Evolutionary conservation across 2,888 invertebrate genomes (phyloP).

Genomic region (Bedellia somnulentella): DNA sequence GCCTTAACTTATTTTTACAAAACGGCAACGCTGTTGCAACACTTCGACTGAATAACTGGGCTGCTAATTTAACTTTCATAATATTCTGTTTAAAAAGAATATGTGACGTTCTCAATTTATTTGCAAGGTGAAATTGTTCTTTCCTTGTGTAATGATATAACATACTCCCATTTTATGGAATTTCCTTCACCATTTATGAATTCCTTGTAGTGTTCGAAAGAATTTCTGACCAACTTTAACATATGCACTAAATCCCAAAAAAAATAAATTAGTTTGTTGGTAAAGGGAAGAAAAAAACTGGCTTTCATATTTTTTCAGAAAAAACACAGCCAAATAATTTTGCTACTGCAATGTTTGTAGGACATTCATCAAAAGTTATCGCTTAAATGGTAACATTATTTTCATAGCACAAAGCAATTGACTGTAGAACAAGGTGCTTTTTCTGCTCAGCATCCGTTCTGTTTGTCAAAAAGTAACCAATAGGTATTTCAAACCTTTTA

Average conservation of each 20-base stretch:
- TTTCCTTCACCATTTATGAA: slow-evolving; percentile 4
- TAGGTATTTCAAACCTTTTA: slow-evolving; percentile 9
- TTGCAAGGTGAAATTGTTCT: background rate
- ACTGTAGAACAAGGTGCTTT: slow-evolving; percentile 5
- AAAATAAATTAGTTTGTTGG: slow-evolving; percentile 2
- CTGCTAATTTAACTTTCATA: slow-evolving; percentile 7
- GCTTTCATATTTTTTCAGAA: slow-evolving; percentile 10
- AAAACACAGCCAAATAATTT: slow-evolving; percentile 8
- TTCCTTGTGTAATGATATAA: background rate
- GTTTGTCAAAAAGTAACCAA: slow-evolving; percentile 10
- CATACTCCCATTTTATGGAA: slow-evolving; percentile 2
- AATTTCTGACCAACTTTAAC: slow-evolving; percentile 10
- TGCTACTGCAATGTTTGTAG: slow-evolving; percentile 10
- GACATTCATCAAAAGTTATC: slow-evolving; percentile 6
- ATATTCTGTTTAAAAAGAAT: background rate
- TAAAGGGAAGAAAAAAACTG: slow-evolving; percentile 2
- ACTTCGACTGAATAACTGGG: slow-evolving; percentile 9
- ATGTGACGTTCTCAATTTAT: background rate
- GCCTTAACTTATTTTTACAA: background rate
- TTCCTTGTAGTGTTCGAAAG: slow-evolving; percentile 7
- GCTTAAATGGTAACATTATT: slow-evolving; percentile 5
- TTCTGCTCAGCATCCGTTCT: slow-evolving; percentile 9
- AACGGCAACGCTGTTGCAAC: background rate
- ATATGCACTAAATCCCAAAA: slow-evolving; percentile 10
- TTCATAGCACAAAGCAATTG: slow-evolving; percentile 5